Conservation (phyloP, 2,888 invertebrate species). For the Blomia tropicalis region DNA sequence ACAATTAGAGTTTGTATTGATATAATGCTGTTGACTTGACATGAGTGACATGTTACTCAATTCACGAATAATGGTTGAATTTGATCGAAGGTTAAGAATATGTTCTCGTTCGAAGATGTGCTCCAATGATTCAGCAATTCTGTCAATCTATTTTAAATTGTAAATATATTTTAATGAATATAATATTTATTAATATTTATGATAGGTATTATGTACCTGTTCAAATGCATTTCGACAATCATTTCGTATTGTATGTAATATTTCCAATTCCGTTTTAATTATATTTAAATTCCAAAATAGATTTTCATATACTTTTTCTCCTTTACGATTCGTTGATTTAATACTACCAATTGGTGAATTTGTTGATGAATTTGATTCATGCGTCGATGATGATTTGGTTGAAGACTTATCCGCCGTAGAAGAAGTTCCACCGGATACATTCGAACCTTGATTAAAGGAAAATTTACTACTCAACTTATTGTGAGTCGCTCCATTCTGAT, state of each 20-base stretch:
- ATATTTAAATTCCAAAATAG: constrained; percentile 44
- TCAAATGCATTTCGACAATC: constrained; percentile 41
- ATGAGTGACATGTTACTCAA: neutral
- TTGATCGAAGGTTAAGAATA: constrained; percentile 4
- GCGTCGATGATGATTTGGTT: neutral
- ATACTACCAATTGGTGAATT: constrained; percentile 36
- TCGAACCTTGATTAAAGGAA: neutral
- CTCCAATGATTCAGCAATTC: constrained; percentile 8
- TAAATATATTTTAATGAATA: neutral
- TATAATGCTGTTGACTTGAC: neutral
- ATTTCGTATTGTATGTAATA: constrained; percentile 39
- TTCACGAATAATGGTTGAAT: neutral
- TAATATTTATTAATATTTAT: too few relatives aligned
- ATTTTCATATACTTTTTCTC: constrained; percentile 39
- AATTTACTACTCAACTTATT: neutral
- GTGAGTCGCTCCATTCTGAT: neutral
- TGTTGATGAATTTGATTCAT: neutral
- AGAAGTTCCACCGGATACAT: neutral
- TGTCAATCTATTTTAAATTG: neutral
- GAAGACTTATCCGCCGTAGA: neutral
- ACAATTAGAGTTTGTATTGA: neutral
- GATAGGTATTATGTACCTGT: constrained; percentile 37
- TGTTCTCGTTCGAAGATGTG: constrained; percentile 4
- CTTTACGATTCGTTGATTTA: constrained; percentile 26
- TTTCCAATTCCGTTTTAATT: constrained; percentile 42